A percentile compares a stretch with the other conserved stretches of the same genome.
These are phyloP conservation scores for Cotesia congregata DNA, from an alignment of 2,888 invertebrate species.

Conservation along the genomic window DNA sequence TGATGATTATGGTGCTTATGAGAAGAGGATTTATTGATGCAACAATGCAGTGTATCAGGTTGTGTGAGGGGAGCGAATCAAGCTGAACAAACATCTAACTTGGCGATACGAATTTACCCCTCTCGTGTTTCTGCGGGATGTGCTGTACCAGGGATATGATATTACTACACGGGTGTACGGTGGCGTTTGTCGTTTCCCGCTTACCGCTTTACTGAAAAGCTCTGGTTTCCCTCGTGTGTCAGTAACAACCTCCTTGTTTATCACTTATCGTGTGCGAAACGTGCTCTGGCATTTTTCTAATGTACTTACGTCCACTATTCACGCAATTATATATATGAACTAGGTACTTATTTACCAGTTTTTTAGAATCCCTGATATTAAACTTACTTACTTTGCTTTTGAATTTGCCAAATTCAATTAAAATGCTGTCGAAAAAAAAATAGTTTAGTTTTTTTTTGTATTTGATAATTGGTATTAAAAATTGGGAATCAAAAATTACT, in stretches of 20 bases:
- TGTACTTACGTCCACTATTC: neutral
- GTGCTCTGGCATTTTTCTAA: conserved; percentile 34
- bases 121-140: conserved; percentile 36
- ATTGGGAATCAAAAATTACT: no score
- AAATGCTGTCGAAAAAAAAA: no score
- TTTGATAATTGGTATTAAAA: no score
- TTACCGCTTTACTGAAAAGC: conserved; percentile 34
- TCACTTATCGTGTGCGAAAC: conserved; percentile 26
- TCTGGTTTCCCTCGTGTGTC: conserved; percentile 43
- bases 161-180: neutral
- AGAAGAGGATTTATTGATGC: conserved; percentile 12
- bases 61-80: conserved; percentile 65
- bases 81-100: conserved; percentile 70
- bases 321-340: neutral
- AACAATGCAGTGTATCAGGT: conserved; percentile 43
- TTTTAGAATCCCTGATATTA: neutral
- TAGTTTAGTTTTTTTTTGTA: no score
- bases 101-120: conserved; percentile 66
- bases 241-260: conserved; percentile 17
- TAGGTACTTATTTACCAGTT: no score
- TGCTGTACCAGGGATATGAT: neutral
- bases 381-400: neutral
- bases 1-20: neutral
- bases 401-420: no score
- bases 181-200: conserved; percentile 44